Conservation (phyloP, 1,140 invertebrate species). For the Conopomorpha cramerella region DNA sequence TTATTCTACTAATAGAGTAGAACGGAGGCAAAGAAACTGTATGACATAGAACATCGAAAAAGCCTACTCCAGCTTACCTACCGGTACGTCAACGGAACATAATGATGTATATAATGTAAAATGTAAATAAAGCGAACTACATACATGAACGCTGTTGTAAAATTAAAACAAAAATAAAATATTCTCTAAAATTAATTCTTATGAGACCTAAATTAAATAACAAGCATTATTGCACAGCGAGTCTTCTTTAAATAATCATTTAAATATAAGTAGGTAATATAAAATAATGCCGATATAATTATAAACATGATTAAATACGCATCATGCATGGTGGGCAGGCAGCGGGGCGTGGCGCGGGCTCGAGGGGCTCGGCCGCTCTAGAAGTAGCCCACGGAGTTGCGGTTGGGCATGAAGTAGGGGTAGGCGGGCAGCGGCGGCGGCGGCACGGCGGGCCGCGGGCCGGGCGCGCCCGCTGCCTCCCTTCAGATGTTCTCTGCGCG, state of each 20-base stretch:
- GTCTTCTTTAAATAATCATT: slow-evolving; percentile 42
- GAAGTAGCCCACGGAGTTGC: slow-evolving; percentile 44
- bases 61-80: no score
- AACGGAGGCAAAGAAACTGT: no score
- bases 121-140: no score
- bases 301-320: slow-evolving; percentile 6
- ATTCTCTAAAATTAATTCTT: slow-evolving; percentile 31
- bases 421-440: slow-evolving; percentile 47
- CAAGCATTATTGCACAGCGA: slow-evolving; percentile 56
- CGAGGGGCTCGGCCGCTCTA: slow-evolving; percentile 10
- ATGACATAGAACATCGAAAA: no score
- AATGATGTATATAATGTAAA: no score
- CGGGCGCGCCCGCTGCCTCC: slow-evolving; percentile 41
- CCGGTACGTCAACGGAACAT: no score
- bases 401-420: slow-evolving; percentile 44
- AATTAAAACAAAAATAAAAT: slow-evolving; percentile 39
- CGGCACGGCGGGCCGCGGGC: slow-evolving; percentile 14
- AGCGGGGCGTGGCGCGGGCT: no score
- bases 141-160: no score
- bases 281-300: slow-evolving; percentile 25
- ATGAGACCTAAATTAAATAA: slow-evolving; percentile 49
- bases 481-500: slow-evolving; percentile 48
- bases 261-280: slow-evolving; percentile 32
- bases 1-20: no score
- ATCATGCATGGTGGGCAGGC: neutral